These are phyloP conservation scores for Emydocephalus ijimae DNA, from an alignment of 2,113 vertebrate species.

Conservation along the genomic window DNA sequence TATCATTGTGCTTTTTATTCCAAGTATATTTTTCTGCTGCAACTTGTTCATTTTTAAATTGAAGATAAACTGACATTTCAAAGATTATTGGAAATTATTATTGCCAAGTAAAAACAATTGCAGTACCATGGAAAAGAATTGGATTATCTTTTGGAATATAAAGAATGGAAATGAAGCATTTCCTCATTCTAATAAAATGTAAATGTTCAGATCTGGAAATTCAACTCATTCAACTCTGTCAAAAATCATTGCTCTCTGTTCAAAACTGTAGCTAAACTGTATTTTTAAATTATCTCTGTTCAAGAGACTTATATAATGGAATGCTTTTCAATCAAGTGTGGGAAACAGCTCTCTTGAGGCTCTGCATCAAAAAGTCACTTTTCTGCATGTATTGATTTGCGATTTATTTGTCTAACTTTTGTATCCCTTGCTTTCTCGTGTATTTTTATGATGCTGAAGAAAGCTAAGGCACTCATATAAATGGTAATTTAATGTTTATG, in stretches of 20 bases:
- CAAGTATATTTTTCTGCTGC: neutral
- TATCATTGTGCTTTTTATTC: constrained; percentile 15
- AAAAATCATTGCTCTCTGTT: neutral
- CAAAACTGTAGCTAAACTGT: neutral
- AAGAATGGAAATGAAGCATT: neutral
- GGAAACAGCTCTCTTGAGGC: neutral
- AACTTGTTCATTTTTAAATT: constrained; percentile 26
- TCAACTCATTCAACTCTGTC: neutral
- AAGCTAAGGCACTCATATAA: neutral
- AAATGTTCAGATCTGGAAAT: neutral
- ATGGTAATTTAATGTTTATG: neutral
- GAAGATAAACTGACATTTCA: neutral
- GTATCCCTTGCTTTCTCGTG: neutral
- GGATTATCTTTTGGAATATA: neutral
- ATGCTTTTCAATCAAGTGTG: neutral
- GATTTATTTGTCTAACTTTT: neutral
- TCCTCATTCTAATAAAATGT: neutral
- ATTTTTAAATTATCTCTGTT: neutral
- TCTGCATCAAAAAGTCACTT: neutral
- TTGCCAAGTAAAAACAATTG: neutral
- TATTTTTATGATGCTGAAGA: neutral
- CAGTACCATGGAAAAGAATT: constrained; percentile 3
- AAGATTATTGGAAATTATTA: neutral
- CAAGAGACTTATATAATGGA: neutral
- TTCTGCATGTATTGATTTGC: neutral